These are phyloP conservation scores for Passer montanus DNA, from an alignment of 2,113 vertebrate species.

Conservation along the genomic window DNA sequence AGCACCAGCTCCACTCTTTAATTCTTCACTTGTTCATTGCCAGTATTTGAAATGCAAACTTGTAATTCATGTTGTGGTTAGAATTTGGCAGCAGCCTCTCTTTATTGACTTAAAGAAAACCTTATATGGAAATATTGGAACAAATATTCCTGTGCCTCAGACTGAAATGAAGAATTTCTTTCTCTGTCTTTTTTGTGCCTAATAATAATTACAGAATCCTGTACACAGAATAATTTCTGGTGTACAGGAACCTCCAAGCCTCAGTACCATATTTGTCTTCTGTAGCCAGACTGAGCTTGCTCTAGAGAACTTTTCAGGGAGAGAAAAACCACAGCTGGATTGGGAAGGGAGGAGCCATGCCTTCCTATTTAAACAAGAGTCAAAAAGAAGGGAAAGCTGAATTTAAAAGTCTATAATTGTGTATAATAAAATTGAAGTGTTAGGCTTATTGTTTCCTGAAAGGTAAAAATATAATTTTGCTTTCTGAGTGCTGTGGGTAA, in stretches of 20 bases:
- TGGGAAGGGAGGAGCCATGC: background rate
- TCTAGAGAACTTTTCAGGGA: background rate
- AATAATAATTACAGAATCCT: background rate
- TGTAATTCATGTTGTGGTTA: conserved; percentile 21
- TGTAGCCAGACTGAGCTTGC: background rate
- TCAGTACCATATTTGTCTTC: background rate
- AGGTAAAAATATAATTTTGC: background rate
- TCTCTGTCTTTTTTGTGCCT: background rate
- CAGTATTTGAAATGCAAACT: conserved; percentile 29
- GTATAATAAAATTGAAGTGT: background rate
- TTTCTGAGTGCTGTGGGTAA: background rate
- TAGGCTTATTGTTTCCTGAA: background rate
- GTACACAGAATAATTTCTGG: background rate
- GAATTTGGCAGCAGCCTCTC: conserved; percentile 28
- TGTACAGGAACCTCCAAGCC: background rate
- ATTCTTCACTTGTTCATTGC: background rate
- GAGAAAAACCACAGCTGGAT: background rate
- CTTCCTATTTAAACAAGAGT: background rate
- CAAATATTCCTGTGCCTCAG: background rate
- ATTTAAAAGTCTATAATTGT: background rate
- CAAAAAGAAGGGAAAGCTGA: background rate
- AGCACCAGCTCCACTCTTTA: background rate
- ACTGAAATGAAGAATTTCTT: background rate
- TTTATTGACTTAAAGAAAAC: conserved; percentile 42
- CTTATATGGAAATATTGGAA: conserved; percentile 41